Evolutionary conservation across 2,113 vertebrate species (phyloP).

Genomic region (Poeciliopsis turrubarensis): DNA sequence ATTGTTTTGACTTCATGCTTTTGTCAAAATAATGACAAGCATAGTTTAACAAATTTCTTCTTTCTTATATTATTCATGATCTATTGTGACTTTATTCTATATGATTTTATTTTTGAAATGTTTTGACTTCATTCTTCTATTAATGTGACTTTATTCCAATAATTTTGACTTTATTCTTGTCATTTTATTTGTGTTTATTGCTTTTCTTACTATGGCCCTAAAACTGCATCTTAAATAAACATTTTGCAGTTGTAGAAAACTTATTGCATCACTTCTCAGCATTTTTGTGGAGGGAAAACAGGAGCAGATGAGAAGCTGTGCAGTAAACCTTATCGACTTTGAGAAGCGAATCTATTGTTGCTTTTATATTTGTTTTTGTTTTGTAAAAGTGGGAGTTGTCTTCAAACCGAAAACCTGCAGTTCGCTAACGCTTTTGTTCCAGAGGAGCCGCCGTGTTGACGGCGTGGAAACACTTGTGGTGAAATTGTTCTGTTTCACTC

Average conservation of each 20-base stretch:
- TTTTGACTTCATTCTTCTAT: too few relatives aligned
- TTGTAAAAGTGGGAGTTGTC: slow-evolving; percentile 12
- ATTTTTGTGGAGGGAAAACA: not conserved
- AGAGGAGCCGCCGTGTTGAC: slow-evolving; percentile 3
- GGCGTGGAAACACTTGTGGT: slow-evolving; percentile 5
- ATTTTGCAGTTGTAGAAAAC: slow-evolving; percentile 2
- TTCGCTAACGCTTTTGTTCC: slow-evolving; percentile 10
- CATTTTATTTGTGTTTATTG: too few relatives aligned
- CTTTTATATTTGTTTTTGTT: slow-evolving; percentile 1
- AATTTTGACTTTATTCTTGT: too few relatives aligned
- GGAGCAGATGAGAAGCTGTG: not conserved
- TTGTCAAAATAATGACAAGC: too few relatives aligned
- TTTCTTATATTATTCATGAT: too few relatives aligned
- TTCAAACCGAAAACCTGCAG: slow-evolving; percentile 29
- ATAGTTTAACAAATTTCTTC: too few relatives aligned
- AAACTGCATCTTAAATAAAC: too few relatives aligned
- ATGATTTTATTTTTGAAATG: too few relatives aligned
- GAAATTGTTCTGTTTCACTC: slow-evolving; percentile 66
- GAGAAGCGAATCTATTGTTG: slow-evolving; percentile 22
- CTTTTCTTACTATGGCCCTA: too few relatives aligned
- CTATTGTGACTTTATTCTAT: too few relatives aligned
- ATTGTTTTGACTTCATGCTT: too few relatives aligned
- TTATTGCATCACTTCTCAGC: not conserved
- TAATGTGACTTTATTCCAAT: too few relatives aligned
- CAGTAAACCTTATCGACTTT: slow-evolving; percentile 51